These are phyloP conservation scores for Amia ocellicauda DNA, from an alignment of 2,113 vertebrate genomes.

Conservation along the genomic window DNA sequence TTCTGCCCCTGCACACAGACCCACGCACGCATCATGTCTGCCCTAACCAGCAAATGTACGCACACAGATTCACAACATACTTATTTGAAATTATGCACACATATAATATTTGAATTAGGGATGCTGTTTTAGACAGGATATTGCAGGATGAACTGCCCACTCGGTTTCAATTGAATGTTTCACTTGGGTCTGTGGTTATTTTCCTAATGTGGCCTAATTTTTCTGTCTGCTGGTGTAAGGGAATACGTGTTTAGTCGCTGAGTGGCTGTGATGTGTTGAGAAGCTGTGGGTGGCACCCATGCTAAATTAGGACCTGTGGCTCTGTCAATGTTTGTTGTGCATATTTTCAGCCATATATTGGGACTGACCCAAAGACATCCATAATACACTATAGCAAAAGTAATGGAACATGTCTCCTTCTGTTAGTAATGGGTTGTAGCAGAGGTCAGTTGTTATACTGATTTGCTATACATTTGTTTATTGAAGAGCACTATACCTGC, in stretches of 20 bases:
- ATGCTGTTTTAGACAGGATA: not conserved
- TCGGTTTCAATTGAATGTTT: not conserved
- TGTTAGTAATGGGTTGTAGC: no score
- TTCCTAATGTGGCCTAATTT: not conserved
- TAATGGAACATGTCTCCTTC: no score
- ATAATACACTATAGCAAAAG: no score
- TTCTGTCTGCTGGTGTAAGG: not conserved
- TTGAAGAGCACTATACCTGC: no score
- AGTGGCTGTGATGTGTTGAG: constrained; percentile 19
- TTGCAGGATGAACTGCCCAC: not conserved
- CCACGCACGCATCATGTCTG: not conserved
- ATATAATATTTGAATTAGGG: no score
- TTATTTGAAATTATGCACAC: constrained; percentile 1
- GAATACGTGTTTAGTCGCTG: not conserved
- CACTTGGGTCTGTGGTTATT: not conserved
- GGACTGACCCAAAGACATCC: not conserved
- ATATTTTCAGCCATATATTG: constrained; percentile 1
- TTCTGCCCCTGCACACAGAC: constrained; percentile 33
- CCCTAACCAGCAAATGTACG: no score
- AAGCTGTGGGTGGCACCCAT: not conserved
- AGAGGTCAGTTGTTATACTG: no score
- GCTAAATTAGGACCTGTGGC: not conserved
- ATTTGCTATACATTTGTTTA: no score
- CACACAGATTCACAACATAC: no score
- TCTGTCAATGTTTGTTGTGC: constrained; percentile 14